These are phyloP conservation scores for Elgaria multicarinata DNA, from an alignment of 2,113 vertebrate species.

Conservation along the genomic window DNA sequence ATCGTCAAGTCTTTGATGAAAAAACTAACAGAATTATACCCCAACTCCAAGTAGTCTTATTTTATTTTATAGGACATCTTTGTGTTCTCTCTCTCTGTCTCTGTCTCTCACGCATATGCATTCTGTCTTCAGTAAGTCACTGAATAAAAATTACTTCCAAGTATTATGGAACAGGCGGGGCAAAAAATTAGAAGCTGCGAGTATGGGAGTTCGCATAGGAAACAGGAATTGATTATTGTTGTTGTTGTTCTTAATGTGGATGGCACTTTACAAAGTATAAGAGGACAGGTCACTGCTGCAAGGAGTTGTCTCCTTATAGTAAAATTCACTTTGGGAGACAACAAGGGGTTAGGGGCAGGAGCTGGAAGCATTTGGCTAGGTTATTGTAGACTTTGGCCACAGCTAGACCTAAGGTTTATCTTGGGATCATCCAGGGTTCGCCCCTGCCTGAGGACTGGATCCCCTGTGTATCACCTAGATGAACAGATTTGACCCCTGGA, in stretches of 20 bases:
- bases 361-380: no score
- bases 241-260: neutral
- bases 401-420: no score
- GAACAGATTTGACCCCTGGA: no score
- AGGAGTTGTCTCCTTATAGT: neutral
- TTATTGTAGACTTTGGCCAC: neutral
- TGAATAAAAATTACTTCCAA: neutral
- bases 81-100: no score
- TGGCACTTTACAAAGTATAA: neutral
- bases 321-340: neutral
- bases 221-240: neutral
- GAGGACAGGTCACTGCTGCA: no score
- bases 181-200: neutral
- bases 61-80: neutral
- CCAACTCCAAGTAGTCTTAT: neutral
- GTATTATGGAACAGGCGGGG: neutral
- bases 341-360: neutral
- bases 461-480: no score
- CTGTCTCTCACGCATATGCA: no score
- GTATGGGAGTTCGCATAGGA: neutral
- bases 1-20: neutral
- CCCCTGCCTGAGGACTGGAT: no score
- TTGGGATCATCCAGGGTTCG: no score
- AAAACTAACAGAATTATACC: neutral
- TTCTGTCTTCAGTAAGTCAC: neutral